phyloP scores from a whole-genome alignment of 1,140 invertebrate species.

The Orchestia grillus region DNA sequence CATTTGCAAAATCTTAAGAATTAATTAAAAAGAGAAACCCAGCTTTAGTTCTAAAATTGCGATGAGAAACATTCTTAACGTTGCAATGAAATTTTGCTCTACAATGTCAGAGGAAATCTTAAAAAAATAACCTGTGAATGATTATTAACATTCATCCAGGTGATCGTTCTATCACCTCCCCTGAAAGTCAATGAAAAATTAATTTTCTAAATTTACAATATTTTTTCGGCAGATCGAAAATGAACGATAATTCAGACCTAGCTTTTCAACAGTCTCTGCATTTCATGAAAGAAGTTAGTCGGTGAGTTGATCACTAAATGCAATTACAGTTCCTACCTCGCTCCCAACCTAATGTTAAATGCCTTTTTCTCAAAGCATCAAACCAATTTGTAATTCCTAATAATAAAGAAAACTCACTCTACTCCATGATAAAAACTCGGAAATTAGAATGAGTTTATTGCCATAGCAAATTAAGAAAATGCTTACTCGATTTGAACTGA shows the following conservation, averaged over 20 bases:
- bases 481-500: slow-evolving; percentile 2
- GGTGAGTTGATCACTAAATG: slow-evolving; percentile 36
- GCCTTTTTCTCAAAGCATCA: slow-evolving; percentile 37
- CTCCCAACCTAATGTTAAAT: slow-evolving; percentile 37
- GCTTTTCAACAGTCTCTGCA: background rate
- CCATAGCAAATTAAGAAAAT: slow-evolving; percentile 54
- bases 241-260: background rate
- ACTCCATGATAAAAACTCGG: slow-evolving; percentile 47
- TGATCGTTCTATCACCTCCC: background rate
- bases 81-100: too few relatives aligned
- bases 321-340: slow-evolving; percentile 20
- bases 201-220: background rate
- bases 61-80: too few relatives aligned
- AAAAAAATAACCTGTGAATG: too few relatives aligned
- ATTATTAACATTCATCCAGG: background rate
- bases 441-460: slow-evolving; percentile 57
- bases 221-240: background rate
- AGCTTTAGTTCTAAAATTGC: too few relatives aligned
- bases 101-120: too few relatives aligned
- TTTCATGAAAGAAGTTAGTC: slow-evolving; percentile 49
- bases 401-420: slow-evolving; percentile 55
- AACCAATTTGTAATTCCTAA: slow-evolving; percentile 54
- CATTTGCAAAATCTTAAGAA: too few relatives aligned
- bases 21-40: too few relatives aligned
- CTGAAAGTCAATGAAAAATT: background rate